A percentile compares a stretch with the other conserved stretches of the same genome.
Evolutionary conservation across 1,140 invertebrate species (phyloP).

Genomic region (Luehdorfia chinensis): DNA sequence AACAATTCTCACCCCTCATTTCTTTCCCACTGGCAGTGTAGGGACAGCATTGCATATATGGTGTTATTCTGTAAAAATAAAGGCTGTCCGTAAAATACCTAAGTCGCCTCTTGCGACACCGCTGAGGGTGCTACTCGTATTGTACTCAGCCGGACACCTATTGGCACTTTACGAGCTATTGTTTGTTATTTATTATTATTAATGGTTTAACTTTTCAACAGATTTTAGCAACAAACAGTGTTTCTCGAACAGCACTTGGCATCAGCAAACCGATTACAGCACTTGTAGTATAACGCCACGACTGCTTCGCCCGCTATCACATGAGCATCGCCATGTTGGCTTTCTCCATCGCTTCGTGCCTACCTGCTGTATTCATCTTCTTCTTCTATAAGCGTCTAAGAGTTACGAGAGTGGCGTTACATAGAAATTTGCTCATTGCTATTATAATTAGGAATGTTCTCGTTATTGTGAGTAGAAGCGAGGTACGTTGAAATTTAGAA

Average conservation of each 20-base stretch:
- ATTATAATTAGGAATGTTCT: constrained; percentile 76
- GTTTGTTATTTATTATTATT: not conserved
- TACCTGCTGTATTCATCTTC: constrained; percentile 78
- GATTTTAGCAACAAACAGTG: constrained; percentile 76
- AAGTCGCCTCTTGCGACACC: too few relatives aligned
- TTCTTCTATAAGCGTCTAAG: constrained; percentile 71
- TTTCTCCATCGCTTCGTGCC: constrained; percentile 62
- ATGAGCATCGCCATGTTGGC: constrained; percentile 71
- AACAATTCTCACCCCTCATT: too few relatives aligned
- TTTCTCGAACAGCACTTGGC: constrained; percentile 70
- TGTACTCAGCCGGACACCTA: too few relatives aligned
- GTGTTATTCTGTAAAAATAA: too few relatives aligned
- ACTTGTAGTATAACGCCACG: constrained; percentile 75
- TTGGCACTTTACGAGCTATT: not conserved
- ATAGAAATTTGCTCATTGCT: constrained; percentile 77
- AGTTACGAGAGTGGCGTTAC: constrained; percentile 71
- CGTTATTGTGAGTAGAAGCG: constrained; percentile 74
- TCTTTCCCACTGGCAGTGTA: too few relatives aligned
- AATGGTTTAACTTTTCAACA: constrained; percentile 20
- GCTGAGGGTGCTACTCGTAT: too few relatives aligned
- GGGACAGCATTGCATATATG: too few relatives aligned
- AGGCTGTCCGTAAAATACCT: too few relatives aligned
- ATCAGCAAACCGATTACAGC: constrained; percentile 73
- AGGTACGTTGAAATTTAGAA: constrained; percentile 39
- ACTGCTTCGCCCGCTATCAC: constrained; percentile 62